Conservation (phyloP, 2,888 invertebrate species). For the Rhagophthalmus giganteus region DNA sequence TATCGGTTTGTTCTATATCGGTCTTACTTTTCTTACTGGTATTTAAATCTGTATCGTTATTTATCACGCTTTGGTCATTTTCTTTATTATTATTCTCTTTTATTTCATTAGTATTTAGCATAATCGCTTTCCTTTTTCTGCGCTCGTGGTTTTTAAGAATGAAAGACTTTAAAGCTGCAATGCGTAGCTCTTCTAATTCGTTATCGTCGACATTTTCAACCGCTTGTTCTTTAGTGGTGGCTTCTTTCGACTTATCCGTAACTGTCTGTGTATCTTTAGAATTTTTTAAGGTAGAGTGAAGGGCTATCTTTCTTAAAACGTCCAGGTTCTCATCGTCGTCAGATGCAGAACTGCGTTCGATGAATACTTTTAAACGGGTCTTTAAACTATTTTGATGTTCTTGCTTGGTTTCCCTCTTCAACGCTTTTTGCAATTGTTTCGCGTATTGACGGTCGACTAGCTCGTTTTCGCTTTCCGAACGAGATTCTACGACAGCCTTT, state of each 20-base stretch:
- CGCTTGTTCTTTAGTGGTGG: slow-evolving; percentile 34
- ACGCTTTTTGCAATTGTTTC: slow-evolving; percentile 61
- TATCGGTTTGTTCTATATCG: slow-evolving; percentile 4
- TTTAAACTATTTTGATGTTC: slow-evolving; percentile 46
- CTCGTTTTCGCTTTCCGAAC: slow-evolving; percentile 42
- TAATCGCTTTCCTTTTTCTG: slow-evolving; percentile 56
- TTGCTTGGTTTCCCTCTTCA: slow-evolving; percentile 50
- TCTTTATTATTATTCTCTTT: slow-evolving; percentile 33
- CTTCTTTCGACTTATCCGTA: background rate
- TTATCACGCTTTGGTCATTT: slow-evolving; percentile 37
- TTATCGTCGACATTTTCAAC: slow-evolving; percentile 43
- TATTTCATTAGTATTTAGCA: slow-evolving; percentile 18
- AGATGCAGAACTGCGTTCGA: slow-evolving; percentile 14
- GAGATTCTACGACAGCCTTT: slow-evolving; percentile 7
- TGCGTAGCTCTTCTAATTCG: slow-evolving; percentile 64
- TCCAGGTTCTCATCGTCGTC: slow-evolving; percentile 24
- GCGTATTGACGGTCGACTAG: slow-evolving; percentile 37
- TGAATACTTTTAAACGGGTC: slow-evolving; percentile 48
- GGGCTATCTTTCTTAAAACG: slow-evolving; percentile 21
- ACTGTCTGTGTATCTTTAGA: too few species aligned
- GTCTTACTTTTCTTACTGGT: slow-evolving; percentile 13
- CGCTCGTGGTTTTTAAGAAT: slow-evolving; percentile 67
- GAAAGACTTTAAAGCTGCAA: slow-evolving; percentile 71
- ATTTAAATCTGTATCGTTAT: slow-evolving; percentile 5
- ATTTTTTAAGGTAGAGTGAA: slow-evolving; percentile 19